These are phyloP conservation scores for Coracopsis vasa DNA, from an alignment of 2,113 vertebrate genomes.

Conservation along the genomic window DNA sequence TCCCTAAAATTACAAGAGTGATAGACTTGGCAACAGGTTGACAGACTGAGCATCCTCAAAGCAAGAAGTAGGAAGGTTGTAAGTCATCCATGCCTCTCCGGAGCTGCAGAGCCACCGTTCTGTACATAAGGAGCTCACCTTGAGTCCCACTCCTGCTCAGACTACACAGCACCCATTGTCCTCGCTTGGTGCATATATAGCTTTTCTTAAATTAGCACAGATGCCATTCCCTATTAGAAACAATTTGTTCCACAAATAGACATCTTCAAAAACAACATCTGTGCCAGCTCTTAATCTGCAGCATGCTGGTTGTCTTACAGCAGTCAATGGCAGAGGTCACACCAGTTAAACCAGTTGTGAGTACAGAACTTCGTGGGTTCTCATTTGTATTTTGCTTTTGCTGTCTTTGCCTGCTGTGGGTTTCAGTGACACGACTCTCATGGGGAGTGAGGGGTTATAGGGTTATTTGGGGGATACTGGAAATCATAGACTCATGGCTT, in stretches of 20 bases:
- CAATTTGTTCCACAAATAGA: constrained; percentile 39
- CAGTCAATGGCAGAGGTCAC: not conserved
- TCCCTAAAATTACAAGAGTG: not conserved
- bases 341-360: not conserved
- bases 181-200: not conserved
- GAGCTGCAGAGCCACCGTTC: not conserved
- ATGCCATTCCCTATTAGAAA: constrained; percentile 18
- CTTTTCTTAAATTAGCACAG: constrained; percentile 19
- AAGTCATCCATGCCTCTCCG: accelerated
- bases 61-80: not conserved
- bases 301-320: not conserved
- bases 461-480: not conserved
- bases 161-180: not conserved
- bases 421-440: accelerated
- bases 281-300: not conserved
- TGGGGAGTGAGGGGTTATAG: not conserved
- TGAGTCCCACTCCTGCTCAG: not conserved
- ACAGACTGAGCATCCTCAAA: not conserved
- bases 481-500: not conserved
- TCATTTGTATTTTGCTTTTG: not conserved
- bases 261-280: constrained; percentile 26
- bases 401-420: not conserved
- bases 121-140: not conserved
- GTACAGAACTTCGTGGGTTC: not conserved
- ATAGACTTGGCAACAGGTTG: not conserved